A percentile compares a stretch with the other conserved stretches of the same genome.
These are phyloP conservation scores for Manacus vitellinus DNA, from an alignment of 2,113 vertebrate species.

Conservation along the genomic window DNA sequence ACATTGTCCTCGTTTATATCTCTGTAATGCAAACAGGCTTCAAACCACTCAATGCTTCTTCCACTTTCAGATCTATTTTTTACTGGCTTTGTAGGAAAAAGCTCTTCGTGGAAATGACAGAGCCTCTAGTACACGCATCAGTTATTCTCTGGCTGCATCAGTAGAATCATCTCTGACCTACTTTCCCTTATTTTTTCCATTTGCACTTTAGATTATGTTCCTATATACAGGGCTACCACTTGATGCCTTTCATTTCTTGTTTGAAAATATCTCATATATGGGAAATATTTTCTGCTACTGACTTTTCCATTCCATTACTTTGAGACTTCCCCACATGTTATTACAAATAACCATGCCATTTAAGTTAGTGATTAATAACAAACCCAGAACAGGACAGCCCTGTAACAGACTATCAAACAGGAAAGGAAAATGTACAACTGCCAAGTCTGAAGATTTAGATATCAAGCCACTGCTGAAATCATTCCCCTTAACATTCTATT, in stretches of 20 bases:
- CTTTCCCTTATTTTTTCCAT: neutral
- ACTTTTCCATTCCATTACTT: neutral
- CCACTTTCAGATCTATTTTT: neutral
- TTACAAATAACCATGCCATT: neutral
- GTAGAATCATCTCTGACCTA: conserved; percentile 7
- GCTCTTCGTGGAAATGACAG: neutral
- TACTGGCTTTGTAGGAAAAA: neutral
- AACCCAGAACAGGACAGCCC: neutral
- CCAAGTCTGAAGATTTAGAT: neutral
- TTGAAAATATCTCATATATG: neutral
- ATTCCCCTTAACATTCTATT: neutral
- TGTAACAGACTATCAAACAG: neutral
- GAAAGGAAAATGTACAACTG: neutral
- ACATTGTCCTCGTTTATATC: neutral
- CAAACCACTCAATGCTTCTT: neutral
- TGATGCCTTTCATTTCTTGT: neutral
- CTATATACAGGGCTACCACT: neutral
- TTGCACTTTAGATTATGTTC: conserved; percentile 17
- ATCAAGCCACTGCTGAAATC: neutral
- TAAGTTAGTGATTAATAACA: neutral
- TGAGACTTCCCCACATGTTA: neutral
- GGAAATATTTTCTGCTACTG: neutral
- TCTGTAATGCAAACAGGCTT: neutral
- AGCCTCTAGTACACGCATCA: neutral
- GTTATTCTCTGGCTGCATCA: neutral